These are phyloP conservation scores for Crocidura indochinensis DNA, from an alignment of 2,797 vertebrate species.

Conservation along the genomic window DNA sequence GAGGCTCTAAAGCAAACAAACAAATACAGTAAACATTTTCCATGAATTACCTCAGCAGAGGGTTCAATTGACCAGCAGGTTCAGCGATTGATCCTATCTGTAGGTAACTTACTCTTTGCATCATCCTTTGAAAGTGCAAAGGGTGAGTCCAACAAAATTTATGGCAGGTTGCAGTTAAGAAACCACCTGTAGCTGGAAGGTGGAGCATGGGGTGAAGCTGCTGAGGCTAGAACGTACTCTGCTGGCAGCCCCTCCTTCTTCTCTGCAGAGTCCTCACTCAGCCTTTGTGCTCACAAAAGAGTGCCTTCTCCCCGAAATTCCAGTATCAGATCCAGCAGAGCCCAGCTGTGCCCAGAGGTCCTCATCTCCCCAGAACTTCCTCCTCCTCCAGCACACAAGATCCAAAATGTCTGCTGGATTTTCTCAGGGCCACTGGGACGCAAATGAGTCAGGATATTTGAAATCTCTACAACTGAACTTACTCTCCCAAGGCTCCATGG, in stretches of 20 bases:
- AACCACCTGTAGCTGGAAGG: background rate
- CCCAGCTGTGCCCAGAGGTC: background rate
- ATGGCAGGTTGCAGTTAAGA: too few species aligned
- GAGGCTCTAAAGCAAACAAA: constrained; percentile 45
- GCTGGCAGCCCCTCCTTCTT: background rate
- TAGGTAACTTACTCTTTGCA: background rate
- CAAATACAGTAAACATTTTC: background rate
- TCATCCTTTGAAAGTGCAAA: background rate
- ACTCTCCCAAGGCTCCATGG: too few species aligned
- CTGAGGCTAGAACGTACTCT: too few species aligned
- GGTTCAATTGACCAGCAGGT: constrained; percentile 31
- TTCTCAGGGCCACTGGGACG: too few species aligned
- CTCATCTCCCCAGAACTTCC: background rate
- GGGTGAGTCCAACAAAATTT: background rate
- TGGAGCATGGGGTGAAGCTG: too few species aligned
- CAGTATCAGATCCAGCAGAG: background rate
- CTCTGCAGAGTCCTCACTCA: background rate
- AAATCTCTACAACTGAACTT: too few species aligned
- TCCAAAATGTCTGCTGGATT: too few species aligned
- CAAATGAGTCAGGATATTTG: too few species aligned
- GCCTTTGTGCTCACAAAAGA: background rate
- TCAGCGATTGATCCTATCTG: background rate
- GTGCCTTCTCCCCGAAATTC: too few species aligned
- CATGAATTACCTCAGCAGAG: constrained; percentile 41
- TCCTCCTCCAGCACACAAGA: background rate